phyloP scores from a whole-genome alignment of 2,797 vertebrate genomes.

The Thalassophryne amazonica region DNA sequence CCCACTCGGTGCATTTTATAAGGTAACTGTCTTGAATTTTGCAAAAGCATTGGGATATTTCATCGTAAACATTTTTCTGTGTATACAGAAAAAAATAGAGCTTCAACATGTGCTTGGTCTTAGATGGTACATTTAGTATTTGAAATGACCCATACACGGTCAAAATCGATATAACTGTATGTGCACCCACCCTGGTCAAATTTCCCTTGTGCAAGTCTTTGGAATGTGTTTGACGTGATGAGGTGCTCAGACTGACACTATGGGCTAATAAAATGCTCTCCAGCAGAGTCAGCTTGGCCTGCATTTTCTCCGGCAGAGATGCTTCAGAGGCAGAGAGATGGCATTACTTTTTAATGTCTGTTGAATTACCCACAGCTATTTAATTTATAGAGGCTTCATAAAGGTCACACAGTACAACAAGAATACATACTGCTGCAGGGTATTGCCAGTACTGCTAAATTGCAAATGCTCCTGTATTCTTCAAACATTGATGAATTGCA shows the following conservation, averaged over 20 bases:
- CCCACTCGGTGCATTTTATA: too few relatives aligned
- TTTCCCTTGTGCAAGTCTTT: conserved; percentile 30
- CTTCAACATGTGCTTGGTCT: too few relatives aligned
- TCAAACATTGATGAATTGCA: background rate
- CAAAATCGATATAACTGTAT: too few relatives aligned
- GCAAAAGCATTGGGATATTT: too few relatives aligned
- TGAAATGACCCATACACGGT: too few relatives aligned
- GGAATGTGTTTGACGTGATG: conserved; percentile 44
- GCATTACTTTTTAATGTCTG: conserved; percentile 62
- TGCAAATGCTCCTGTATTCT: conserved; percentile 16
- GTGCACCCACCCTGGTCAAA: too few relatives aligned
- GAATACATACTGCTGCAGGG: conserved; percentile 33
- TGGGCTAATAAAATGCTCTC: conserved; percentile 55
- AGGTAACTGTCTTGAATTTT: too few relatives aligned
- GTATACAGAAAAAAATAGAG: too few relatives aligned
- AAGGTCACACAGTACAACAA: conserved; percentile 59
- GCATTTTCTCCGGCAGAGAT: conserved; percentile 38
- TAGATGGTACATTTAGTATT: too few relatives aligned
- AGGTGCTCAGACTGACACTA: conserved; percentile 37
- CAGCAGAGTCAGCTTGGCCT: conserved; percentile 25
- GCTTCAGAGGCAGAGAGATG: conserved; percentile 24
- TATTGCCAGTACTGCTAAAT: conserved; percentile 47
- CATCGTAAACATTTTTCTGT: too few relatives aligned
- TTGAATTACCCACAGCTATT: conserved; percentile 52
- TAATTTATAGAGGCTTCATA: conserved; percentile 57